Percentiles rank a stretch among this genome's conserved stretches.
Conservation (phyloP, 1,140 invertebrate species). For the Bombus soroeensis region DNA sequence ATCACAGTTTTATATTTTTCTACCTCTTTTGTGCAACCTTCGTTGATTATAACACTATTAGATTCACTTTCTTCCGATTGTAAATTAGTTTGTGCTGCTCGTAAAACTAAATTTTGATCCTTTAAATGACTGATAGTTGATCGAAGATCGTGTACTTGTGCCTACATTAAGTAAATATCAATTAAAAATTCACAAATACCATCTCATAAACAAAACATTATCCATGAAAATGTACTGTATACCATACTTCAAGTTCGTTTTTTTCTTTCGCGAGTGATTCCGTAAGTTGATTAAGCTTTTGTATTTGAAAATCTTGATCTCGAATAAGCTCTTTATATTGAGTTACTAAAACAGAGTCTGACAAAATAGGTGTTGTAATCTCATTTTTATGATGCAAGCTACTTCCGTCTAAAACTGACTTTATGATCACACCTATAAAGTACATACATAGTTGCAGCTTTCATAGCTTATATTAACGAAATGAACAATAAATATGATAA, state of each 20-base stretch:
- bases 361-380: slow-evolving; percentile 69
- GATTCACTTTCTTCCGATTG: slow-evolving; percentile 59
- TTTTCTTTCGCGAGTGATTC: slow-evolving; percentile 83
- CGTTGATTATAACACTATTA: slow-evolving; percentile 48
- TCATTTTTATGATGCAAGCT: slow-evolving; percentile 74
- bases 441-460: neutral
- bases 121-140: slow-evolving; percentile 89
- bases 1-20: slow-evolving; percentile 73
- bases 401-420: slow-evolving; percentile 83
- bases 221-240: neutral
- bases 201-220: neutral
- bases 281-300: slow-evolving; percentile 84
- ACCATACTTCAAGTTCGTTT: slow-evolving; percentile 83
- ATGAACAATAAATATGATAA: slow-evolving; percentile 23
- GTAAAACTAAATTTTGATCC: slow-evolving; percentile 94
- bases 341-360: slow-evolving; percentile 86
- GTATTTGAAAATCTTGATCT: slow-evolving; percentile 91
- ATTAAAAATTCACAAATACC: slow-evolving; percentile 4
- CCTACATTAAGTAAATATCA: slow-evolving; percentile 77
- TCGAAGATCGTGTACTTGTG: slow-evolving; percentile 88
- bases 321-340: slow-evolving; percentile 96
- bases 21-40: slow-evolving; percentile 71
- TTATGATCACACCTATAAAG: slow-evolving; percentile 78
- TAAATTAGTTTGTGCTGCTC: slow-evolving; percentile 84
- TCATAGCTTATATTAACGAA: neutral